These are phyloP conservation scores for Bombus pascuorum DNA, from an alignment of 1,140 invertebrate species.

Conservation along the genomic window DNA sequence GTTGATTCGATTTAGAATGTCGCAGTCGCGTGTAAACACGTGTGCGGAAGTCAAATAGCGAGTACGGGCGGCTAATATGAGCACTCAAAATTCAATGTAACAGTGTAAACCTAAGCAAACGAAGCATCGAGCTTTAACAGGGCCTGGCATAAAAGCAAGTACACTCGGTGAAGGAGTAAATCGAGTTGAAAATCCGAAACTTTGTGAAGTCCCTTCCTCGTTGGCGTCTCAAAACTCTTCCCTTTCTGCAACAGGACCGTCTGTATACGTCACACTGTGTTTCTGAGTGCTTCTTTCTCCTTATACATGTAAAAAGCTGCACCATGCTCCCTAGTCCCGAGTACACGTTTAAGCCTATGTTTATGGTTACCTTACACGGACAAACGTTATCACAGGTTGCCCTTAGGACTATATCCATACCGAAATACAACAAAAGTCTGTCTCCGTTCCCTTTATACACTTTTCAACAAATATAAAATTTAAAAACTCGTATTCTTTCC, in stretches of 20 bases:
- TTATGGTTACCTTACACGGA: neutral
- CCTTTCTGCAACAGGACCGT: too few relatives aligned
- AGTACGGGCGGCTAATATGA: constrained; percentile 20
- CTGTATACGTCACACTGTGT: neutral
- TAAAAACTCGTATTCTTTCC: neutral
- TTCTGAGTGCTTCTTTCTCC: too few relatives aligned
- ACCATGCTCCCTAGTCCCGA: neutral
- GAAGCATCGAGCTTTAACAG: constrained; percentile 13
- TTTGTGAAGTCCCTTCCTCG: constrained; percentile 26
- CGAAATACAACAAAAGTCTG: neutral
- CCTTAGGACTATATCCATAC: too few relatives aligned
- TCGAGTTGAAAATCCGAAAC: constrained; percentile 36
- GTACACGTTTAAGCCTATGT: neutral
- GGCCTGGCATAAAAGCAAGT: constrained; percentile 15
- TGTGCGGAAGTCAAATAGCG: constrained; percentile 23
- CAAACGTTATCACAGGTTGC: neutral
- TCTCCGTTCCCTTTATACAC: neutral
- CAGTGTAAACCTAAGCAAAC: constrained; percentile 28
- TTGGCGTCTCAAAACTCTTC: constrained; percentile 11
- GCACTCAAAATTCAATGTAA: constrained; percentile 33
- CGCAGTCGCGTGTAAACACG: constrained; percentile 19
- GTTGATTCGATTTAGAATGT: constrained; percentile 1
- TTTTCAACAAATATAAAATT: neutral
- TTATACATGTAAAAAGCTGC: neutral
- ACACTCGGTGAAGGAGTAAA: constrained; percentile 20